Base-by-base conservation (phyloP, 2,888 invertebrate species). In the Morpho helenor region DNA sequence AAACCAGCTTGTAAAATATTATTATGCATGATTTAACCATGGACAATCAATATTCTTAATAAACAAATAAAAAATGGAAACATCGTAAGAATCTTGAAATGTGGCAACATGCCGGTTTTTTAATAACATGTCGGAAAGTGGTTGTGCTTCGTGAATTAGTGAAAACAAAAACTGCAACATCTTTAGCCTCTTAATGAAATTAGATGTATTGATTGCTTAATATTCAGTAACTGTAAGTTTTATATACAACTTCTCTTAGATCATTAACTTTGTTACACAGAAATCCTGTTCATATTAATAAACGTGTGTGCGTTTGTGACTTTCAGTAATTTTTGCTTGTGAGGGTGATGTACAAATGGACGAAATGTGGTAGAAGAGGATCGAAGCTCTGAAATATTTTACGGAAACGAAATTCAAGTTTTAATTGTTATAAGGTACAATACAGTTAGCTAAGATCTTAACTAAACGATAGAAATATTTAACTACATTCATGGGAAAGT, bases 311-410 rank as follows among this genome's bases (percentile, higher is more conserved):
- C 72, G 77, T 77, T 74, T 69, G 59, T 77, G 68, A 76, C 74
- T 81, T 80, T 79, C 77, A 79, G 75, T 80, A 73, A 74, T 79
- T 84, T 87, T 85, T 87, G 81, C 82, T 85, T 74, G 84, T 84
- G 80, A 80, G 79, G 76, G 77, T 79, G 80, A 80, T 77, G 74
- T 74, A 79, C 80, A 76, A 80, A 78, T 82, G 73, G 74, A 74
- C 73, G 80, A 83, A 82, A 84, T 85, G 83, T 87, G 80, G 75
- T 85, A 84, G 75, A 74, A 75, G 80, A 76, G 69, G 67, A 75
- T 74, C 71, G 71, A 76, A 79, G 70, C 65, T 71, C 63, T 69
- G 66, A 74, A 68, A 70, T 64, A 68, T 61, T 52, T 62, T 56
- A 65, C 69, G 67, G 68, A 67, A 64, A 68, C 66, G 62, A 67